Evolutionary conservation across 2,888 invertebrate species (phyloP).

Genomic region (Amaurobius ferox): DNA sequence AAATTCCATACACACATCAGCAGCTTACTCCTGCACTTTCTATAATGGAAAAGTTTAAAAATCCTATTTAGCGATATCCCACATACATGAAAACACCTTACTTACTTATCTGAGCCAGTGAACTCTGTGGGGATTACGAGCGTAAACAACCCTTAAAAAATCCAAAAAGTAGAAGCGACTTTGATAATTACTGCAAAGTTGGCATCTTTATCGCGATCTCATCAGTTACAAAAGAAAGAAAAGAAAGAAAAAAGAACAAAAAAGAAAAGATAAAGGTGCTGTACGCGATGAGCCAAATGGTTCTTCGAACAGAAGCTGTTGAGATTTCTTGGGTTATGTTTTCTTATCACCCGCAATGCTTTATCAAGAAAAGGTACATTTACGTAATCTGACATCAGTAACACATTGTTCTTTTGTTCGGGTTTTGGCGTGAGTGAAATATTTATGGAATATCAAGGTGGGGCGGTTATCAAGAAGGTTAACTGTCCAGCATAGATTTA

Average conservation of each 20-base stretch:
- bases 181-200: not conserved
- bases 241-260: not conserved
- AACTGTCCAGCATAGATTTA: too few relatives aligned
- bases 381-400: not conserved
- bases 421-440: not conserved
- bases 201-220: conserved; percentile 8
- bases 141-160: not conserved
- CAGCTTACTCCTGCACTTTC: too few relatives aligned
- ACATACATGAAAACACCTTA: too few relatives aligned
- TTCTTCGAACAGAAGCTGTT: not conserved
- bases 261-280: too few relatives aligned
- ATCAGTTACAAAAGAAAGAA: not conserved
- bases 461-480: too few relatives aligned
- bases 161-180: not conserved
- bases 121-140: not conserved
- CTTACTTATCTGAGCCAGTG: not conserved
- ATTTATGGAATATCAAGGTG: not conserved
- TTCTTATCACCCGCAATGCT: not conserved
- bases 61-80: too few relatives aligned
- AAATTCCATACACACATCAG: too few relatives aligned
- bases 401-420: not conserved
- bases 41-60: too few relatives aligned
- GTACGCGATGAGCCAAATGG: too few relatives aligned
- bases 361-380: not conserved
- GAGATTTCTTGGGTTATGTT: not conserved